Base-by-base conservation (phyloP, 2,113 vertebrate species). In the Otus sunia region DNA sequence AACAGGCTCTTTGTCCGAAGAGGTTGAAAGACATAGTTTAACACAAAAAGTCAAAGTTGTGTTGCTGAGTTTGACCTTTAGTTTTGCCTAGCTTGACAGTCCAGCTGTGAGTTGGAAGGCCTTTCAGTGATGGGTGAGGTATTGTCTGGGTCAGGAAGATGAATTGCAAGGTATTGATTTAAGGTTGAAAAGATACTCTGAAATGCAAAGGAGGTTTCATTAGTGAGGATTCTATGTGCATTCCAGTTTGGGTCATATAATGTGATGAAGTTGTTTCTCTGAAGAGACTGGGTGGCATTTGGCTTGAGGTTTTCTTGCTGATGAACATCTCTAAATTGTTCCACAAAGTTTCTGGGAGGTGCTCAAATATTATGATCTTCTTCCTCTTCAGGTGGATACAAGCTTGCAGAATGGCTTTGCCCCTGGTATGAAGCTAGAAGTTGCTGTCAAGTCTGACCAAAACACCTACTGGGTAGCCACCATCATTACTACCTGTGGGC, bases 361-460 rank as follows among this genome's bases (percentile, higher is more conserved):
- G 9, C 49, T 94, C 11, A 69, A 9, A 8, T 39, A 34, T 58
- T 30, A 41, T 81, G 45, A 45, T 60, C 63, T 90, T 86, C 90
- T 34, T 41, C 17, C 22, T 94, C 29, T 88, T 78, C 64, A 99
- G 99, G 99, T 99, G 98, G 99, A 99, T 93, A 99, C 98, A 55
- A 99, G 99, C 80, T 96, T 99, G 84, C 99, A 99, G 98, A 99
- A 99, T 4, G 99, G 99, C 43, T 99, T 99, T 96, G 97, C 98
- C n/a, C 99, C 99, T 16, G 99, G 99, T 75, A 99, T 99, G 99
- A 99, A 99, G 97, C 97, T 99, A 71, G 99, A 99, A 94, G 99
- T 99, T 39, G 98, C 98, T 72, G 98, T 98, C 90, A 98, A 98
- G 80, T 98, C 98, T 32, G 99, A 99, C 77, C 97, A 98, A 18